A percentile compares a stretch with the other conserved stretches of the same genome.
Conservation (phyloP, 2,888 invertebrate species). For the Agrotis segetum region DNA sequence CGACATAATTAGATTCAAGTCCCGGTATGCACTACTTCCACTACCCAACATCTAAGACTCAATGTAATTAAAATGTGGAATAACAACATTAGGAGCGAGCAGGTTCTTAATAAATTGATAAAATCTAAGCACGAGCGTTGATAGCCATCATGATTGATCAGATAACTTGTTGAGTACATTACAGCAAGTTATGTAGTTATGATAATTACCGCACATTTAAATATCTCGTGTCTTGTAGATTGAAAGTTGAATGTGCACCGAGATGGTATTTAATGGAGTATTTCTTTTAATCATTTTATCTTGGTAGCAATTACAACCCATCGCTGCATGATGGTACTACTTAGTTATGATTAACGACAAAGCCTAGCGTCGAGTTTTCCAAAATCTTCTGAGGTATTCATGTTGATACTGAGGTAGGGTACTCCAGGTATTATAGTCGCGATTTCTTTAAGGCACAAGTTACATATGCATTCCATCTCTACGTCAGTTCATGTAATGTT, state of each 20-base stretch:
- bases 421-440: neutral
- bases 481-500: neutral
- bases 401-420: neutral
- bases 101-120: conserved; percentile 57
- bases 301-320: too few species aligned
- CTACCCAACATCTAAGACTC: conserved; percentile 24
- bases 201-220: conserved; percentile 48
- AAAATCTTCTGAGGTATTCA: neutral
- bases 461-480: neutral
- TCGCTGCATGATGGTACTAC: neutral
- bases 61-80: conserved; percentile 50
- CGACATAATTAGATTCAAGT: conserved; percentile 41
- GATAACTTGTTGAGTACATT: conserved; percentile 44
- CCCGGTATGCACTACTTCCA: conserved; percentile 37
- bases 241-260: conserved; percentile 20
- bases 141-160: conserved; percentile 56
- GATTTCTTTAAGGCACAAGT: neutral
- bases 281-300: conserved; percentile 2
- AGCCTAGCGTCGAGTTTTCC: neutral
- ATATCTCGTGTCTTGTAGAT: conserved; percentile 27
- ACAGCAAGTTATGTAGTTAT: conserved; percentile 30
- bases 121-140: conserved; percentile 43
- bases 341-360: neutral
- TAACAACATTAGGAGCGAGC: conserved; percentile 47
- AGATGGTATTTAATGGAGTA: neutral